phyloP scores from a whole-genome alignment of 2,888 invertebrate species.

The Brachynemurus nebulosus region DNA sequence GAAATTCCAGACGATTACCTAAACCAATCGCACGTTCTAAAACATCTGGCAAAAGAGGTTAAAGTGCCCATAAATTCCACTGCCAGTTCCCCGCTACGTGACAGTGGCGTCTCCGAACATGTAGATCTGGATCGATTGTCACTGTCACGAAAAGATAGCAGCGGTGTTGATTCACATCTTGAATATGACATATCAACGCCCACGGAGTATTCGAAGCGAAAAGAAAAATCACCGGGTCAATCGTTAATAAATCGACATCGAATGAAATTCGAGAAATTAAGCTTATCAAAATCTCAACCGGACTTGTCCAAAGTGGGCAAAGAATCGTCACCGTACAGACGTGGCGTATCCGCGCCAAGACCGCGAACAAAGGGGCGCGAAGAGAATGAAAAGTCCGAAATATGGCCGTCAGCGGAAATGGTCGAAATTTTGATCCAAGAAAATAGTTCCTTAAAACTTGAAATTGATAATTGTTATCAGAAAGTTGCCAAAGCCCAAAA shows the following conservation, averaged over 20 bases:
- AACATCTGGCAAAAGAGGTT: slow-evolving; percentile 69
- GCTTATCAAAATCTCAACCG: slow-evolving; percentile 67
- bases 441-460: slow-evolving; percentile 68
- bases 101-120: slow-evolving; percentile 21
- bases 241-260: slow-evolving; percentile 23
- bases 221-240: slow-evolving; percentile 27
- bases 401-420: slow-evolving; percentile 55
- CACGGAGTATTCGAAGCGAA: slow-evolving; percentile 31
- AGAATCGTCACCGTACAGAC: slow-evolving; percentile 19
- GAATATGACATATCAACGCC: slow-evolving; percentile 27
- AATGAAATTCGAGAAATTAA: slow-evolving; percentile 37
- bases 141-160: slow-evolving; percentile 19
- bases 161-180: slow-evolving; percentile 20
- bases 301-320: slow-evolving; percentile 48
- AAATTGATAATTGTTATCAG: slow-evolving; percentile 68
- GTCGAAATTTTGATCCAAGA: slow-evolving; percentile 72
- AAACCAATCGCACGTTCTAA: slow-evolving; percentile 68
- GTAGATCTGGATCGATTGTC: slow-evolving; percentile 19
- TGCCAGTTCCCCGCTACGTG: slow-evolving; percentile 18
- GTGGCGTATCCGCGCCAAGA: slow-evolving; percentile 32
- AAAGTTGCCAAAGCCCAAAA: slow-evolving; percentile 77
- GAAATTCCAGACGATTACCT: slow-evolving; percentile 76
- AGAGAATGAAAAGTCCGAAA: slow-evolving; percentile 40
- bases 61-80: slow-evolving; percentile 27
- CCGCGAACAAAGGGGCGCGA: slow-evolving; percentile 42